Percentiles rank a stretch among this genome's conserved stretches.
These are phyloP conservation scores for Mythimna ferrago DNA, from an alignment of 2,888 invertebrate genomes.

Conservation along the genomic window DNA sequence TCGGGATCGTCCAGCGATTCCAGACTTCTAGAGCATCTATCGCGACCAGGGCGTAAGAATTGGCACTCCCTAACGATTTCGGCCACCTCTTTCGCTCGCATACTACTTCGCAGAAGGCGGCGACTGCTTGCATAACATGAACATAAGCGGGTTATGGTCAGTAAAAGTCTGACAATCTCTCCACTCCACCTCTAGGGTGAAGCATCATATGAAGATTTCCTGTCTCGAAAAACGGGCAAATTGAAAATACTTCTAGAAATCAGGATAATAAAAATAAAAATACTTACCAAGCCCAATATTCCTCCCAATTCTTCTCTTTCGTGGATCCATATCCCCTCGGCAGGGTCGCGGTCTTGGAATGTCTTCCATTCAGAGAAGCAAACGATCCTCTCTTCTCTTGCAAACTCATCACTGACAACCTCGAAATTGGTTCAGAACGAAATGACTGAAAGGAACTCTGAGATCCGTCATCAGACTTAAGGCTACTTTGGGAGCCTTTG, in stretches of 20 bases:
- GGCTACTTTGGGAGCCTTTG: conserved; percentile 79
- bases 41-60: too few relatives aligned
- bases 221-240: too few relatives aligned
- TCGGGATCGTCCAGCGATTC: too few relatives aligned
- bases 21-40: too few relatives aligned
- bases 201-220: too few relatives aligned
- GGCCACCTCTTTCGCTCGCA: too few relatives aligned
- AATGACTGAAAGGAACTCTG: conserved; percentile 83
- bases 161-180: too few relatives aligned
- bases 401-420: conserved; percentile 80
- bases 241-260: neutral
- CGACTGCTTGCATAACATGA: too few relatives aligned
- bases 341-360: conserved; percentile 80
- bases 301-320: conserved; percentile 86
- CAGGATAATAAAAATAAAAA: conserved; percentile 10
- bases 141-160: too few relatives aligned
- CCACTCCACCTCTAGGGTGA: too few relatives aligned
- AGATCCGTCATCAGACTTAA: conserved; percentile 83
- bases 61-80: too few relatives aligned
- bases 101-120: too few relatives aligned
- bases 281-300: conserved; percentile 88
- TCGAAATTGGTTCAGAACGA: conserved; percentile 81
- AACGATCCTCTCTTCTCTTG: conserved; percentile 80
- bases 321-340: conserved; percentile 85
- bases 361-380: conserved; percentile 77